Base-by-base conservation (phyloP, 2,888 invertebrate genomes). In the Drosophila merina region DNA sequence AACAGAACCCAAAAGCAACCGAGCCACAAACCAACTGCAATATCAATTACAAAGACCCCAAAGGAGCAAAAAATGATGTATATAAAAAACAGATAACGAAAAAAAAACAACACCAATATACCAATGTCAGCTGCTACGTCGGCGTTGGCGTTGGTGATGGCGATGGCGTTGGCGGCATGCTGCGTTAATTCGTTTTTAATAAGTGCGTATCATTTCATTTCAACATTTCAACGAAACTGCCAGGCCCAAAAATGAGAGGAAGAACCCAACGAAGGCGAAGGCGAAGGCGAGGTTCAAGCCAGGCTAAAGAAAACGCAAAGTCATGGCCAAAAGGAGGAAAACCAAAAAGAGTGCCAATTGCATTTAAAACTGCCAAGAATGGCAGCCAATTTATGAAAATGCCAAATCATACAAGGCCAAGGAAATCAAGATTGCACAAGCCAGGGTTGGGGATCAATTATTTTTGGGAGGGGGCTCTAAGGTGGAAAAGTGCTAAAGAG, bases 311-410 rank as follows among this genome's bases (percentile, higher is more conserved):
- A 73, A 75, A 59, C 69, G 69, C 75, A 67, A 57, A 64, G 73
- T 70, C 88, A 60, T 36, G 69, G 88, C 67, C 71, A 60, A 57
- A 71, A 74, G 62, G 9, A 42, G 71, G 64, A 56, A 59, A 75
- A 64, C 77, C 63, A 59, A 75, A 74, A 74, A 72, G 79, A 89
- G 85, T 88, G 90, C 88, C 90, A 90, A 89, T 89, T 90, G 86
- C 79, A 76, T 88, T 79, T 76, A 48, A 67, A 40, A 74, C 69
- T 74, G 66, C 67, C 72, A 68, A 73, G 79, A 81, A 71, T 79
- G 88, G 79, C 74, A 80, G 89, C 89, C 89, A 89, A 89, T 89
- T 90, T 89, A 88, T 74, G 70, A 87, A 88, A 88, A 75, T 60
- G 88, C 85, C 87, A 66, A 71, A 72, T 86, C 85, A 86, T 86